Base-by-base conservation (phyloP, 2,888 invertebrate genomes). In the Thera obeliscata region DNA sequence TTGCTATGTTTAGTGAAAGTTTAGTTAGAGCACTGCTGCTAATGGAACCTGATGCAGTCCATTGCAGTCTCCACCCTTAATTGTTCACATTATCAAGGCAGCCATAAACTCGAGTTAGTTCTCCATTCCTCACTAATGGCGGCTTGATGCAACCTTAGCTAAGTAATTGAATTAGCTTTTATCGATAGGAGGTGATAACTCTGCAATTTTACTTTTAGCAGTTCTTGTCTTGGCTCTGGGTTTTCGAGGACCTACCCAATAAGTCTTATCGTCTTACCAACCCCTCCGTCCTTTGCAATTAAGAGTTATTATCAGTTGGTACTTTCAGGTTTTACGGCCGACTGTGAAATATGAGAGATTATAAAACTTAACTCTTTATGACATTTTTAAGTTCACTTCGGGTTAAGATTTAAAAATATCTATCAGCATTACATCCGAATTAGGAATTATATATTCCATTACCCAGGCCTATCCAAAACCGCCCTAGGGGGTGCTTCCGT, bases 371-470 rank as follows among this genome's bases (percentile, higher is more conserved):
- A 56, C 11, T 56, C 22, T 4, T 9, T 41, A 56, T 43, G 12
- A 41, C 7, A 56, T 12, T 55, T 5, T 55, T n/a, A 22, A n/a
- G 36, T 4, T n/a, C 3, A 54, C 8, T 50, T 50, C 50, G 7
- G 50, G 7, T 22, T 50, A 52, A 9, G 9, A 52, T 33, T 1
- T 52, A 8, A 33, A 52, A 52, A 33, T 33, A 6, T 12, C 5
- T 22, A 22, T 59, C 61, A 52, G 43, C 61, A 33, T 61, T 61
- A 55, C 35, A 43, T 56, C n/a, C 70, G 75, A 77, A 76, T 78
- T 75, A 76, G 66, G 71, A 77, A 79, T 81, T 78, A 82, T 77
- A 78, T 80, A 81, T 82, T 81, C 81, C 78, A 84, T 83, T 81
- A 69, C 75, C 73, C 75, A 69, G 71, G 71, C 70, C 69, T 73